Evolutionary conservation across 2,797 vertebrate species (phyloP).

Genomic region (Eutrigla gurnardus): DNA sequence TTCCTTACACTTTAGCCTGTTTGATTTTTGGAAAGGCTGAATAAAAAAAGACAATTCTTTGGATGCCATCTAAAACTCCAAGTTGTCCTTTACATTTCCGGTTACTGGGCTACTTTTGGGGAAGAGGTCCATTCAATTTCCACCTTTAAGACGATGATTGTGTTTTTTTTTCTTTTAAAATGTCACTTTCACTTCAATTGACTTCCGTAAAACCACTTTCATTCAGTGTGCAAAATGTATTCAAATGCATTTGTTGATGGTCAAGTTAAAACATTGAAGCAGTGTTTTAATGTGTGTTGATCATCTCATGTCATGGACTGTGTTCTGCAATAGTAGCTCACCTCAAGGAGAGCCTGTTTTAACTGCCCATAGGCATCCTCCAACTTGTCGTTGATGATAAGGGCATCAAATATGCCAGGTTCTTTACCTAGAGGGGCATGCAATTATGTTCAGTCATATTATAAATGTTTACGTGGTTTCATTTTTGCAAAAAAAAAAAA

Average conservation of each 20-base stretch:
- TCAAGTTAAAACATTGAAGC: neutral
- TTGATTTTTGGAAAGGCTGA: slow-evolving; percentile 1
- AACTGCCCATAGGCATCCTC: slow-evolving; percentile 88
- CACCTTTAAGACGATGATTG: neutral
- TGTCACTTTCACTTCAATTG: neutral
- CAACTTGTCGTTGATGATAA: slow-evolving; percentile 92
- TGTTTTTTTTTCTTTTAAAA: neutral
- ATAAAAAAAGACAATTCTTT: neutral
- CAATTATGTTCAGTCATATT: neutral
- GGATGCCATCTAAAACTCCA: neutral
- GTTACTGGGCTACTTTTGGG: neutral
- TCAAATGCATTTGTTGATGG: neutral
- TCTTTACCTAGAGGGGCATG: slow-evolving; percentile 86
- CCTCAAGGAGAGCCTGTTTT: slow-evolving; percentile 87
- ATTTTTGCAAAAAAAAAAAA: neutral
- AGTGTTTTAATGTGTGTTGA: neutral
- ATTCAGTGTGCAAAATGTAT: neutral
- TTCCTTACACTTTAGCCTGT: neutral
- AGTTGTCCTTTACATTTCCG: neutral
- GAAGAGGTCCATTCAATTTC: neutral
- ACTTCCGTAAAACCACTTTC: neutral
- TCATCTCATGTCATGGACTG: neutral
- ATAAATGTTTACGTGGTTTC: neutral
- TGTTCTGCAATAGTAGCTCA: slow-evolving; percentile 68
- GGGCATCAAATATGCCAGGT: slow-evolving; percentile 88